phyloP scores from a whole-genome alignment of 2,113 vertebrate species.

The Felis chaus region DNA sequence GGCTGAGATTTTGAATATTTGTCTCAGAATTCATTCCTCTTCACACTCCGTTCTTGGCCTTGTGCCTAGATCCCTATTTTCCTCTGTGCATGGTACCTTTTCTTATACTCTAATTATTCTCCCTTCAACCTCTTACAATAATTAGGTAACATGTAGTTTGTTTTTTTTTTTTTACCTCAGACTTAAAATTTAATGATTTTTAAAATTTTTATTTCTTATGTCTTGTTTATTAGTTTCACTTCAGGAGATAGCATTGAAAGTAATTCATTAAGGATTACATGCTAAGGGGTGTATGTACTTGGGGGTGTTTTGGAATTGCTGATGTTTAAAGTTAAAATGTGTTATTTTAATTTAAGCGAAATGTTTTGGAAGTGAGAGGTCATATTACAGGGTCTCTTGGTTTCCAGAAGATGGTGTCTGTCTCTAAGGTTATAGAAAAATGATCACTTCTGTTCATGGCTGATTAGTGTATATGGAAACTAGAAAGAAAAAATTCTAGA shows the following conservation, averaged over 20 bases:
- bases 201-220: not conserved
- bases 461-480: not conserved
- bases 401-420: not conserved
- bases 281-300: not conserved
- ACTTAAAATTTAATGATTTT: not conserved
- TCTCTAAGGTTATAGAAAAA: not conserved
- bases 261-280: not conserved
- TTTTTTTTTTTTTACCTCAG: not conserved
- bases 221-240: not conserved
- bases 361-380: not conserved
- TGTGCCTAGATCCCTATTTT: not conserved
- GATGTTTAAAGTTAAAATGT: not conserved
- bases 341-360: not conserved
- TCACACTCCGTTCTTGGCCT: not conserved
- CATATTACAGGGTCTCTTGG: not conserved
- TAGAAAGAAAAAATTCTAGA: not conserved
- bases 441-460: not conserved
- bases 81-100: not conserved
- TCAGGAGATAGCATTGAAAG: not conserved
- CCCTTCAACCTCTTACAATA: not conserved
- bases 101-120: not conserved
- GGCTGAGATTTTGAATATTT: not conserved
- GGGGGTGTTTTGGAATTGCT: not conserved
- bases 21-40: not conserved
- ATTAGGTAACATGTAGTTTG: not conserved